Conservation (phyloP, 2,888 invertebrate genomes). For the Ametastegia equiseti region DNA sequence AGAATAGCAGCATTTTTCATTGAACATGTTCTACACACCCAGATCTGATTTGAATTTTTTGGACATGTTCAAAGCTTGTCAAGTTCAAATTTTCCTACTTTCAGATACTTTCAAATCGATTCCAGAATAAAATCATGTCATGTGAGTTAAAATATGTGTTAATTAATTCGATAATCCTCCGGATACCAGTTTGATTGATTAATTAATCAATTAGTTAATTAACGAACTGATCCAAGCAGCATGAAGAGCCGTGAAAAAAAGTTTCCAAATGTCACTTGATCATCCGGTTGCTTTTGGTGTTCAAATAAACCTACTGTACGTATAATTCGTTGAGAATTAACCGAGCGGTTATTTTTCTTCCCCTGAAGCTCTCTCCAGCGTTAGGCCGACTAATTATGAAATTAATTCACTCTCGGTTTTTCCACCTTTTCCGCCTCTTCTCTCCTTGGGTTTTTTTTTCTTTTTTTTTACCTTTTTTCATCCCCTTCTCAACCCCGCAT, state of each 20-base stretch:
- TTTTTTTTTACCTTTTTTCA: not conserved
- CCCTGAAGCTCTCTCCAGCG: not conserved
- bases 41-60: not conserved
- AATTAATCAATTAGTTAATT: not conserved
- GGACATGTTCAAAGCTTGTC: not conserved
- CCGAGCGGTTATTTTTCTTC: constrained; percentile 27
- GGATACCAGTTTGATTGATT: not conserved
- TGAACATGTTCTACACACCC: not conserved
- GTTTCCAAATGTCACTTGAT: constrained; percentile 7
- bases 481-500: not conserved
- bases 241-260: not conserved
- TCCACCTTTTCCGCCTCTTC: constrained; percentile 3
- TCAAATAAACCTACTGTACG: not conserved
- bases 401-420: constrained; percentile 38
- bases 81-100: not conserved
- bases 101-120: not conserved
- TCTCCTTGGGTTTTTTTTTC: not conserved
- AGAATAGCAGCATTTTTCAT: not conserved
- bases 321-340: constrained; percentile 21
- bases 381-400: constrained; percentile 28
- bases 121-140: no score
- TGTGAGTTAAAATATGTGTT: no score
- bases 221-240: not conserved
- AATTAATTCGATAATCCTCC: not conserved
- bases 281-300: not conserved